Conservation (phyloP, 2,797 vertebrate genomes). For the Hyperoplus lanceolatus region DNA sequence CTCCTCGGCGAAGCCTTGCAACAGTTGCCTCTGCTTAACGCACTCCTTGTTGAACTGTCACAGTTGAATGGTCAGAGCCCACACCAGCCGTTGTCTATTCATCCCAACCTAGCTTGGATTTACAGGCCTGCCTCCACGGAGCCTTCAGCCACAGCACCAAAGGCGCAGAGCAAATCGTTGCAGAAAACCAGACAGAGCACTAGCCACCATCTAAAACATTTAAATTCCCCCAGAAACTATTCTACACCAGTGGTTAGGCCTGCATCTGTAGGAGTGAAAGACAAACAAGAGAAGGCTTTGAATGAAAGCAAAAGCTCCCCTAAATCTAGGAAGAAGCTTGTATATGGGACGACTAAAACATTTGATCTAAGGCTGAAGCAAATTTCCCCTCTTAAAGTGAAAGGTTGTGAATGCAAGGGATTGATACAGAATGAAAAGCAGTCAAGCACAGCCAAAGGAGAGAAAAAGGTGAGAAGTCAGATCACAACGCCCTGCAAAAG, state of each 20-base stretch:
- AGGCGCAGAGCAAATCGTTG: background rate
- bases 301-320: constrained; percentile 26
- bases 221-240: constrained; percentile 31
- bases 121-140: constrained; percentile 60
- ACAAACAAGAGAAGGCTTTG: constrained; percentile 31
- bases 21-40: constrained; percentile 90
- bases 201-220: constrained; percentile 30
- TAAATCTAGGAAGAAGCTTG: constrained; percentile 79
- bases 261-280: constrained; percentile 31
- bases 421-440: constrained; percentile 54
- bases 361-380: constrained; percentile 88
- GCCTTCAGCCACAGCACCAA: constrained; percentile 16
- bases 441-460: constrained; percentile 54
- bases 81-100: constrained; percentile 65
- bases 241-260: constrained; percentile 40
- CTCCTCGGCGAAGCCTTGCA: constrained; percentile 70
- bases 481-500: constrained; percentile 19
- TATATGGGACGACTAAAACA: constrained; percentile 91
- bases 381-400: constrained; percentile 74
- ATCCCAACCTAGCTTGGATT: constrained; percentile 83
- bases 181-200: constrained; percentile 40
- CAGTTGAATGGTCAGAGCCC: constrained; percentile 78
- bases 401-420: constrained; percentile 82
- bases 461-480: constrained; percentile 34
- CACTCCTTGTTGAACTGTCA: constrained; percentile 90